Base-by-base conservation (phyloP, 2,888 invertebrate genomes). In the Neria commutata region DNA sequence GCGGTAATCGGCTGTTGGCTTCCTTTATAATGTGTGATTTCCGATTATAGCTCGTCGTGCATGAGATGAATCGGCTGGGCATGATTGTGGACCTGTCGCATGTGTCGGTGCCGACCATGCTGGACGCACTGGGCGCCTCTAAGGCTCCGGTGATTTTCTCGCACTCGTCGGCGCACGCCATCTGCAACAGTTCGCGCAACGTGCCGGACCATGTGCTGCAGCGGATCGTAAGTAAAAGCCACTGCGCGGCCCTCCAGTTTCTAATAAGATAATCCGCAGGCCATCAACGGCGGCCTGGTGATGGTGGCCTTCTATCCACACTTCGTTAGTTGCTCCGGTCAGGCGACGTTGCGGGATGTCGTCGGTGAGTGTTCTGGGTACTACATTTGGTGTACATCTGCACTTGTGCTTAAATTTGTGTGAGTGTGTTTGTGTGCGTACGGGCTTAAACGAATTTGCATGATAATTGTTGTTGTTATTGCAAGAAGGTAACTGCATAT, bases 61-160 rank as follows among this genome's bases (percentile, higher is more conserved):
- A 87, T 72, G 94, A 94, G 84, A 93, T 94, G 93, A 94, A 94
- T 83, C 88, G 93, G 1, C 83, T 94, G 65, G 93, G 94, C 24
- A 94, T 94, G 91, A 86, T 94, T 79, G 91, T 94, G 66, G 94
- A 94, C 79, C 82, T 92, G 71, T 90, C 91, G 6, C 91, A 94
- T 83, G 92, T 92, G 47, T 91, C 92, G 11, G 86, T 86, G 62
- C 86, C 88, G 59, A 92, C 92, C 34, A 93, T 93, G 93, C 83
- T 88, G 59, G 91, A 91, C 76, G 91, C 91, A 14, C 81, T 94
- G 54, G 86, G 87, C 19, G 87, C 88, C 51, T 89, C 91, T 14
- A 87, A 88, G 70, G 92, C 94, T 10, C 94, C 93, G 2, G 91
- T 93, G 60, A 89, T 94, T 59, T 94, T 92, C 83, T 92, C 92